phyloP scores from a whole-genome alignment of 2,797 vertebrate species.

The Pteropus rufus region DNA sequence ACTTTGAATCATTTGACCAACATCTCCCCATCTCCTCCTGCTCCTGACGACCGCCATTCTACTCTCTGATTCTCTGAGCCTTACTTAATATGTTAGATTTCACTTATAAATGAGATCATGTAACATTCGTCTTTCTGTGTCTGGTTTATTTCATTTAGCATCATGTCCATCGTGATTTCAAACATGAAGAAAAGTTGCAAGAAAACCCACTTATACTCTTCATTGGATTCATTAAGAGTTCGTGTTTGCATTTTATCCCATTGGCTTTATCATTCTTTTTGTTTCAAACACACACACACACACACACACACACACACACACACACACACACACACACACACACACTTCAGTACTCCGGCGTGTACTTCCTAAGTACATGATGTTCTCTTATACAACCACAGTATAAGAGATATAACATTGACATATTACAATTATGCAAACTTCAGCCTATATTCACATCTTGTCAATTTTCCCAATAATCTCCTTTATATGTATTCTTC shows the following conservation, averaged over 20 bases:
- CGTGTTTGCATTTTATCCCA: slow-evolving; percentile 13
- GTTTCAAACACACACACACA: background rate
- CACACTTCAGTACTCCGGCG: background rate
- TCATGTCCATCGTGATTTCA: background rate
- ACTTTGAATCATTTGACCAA: background rate
- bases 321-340: background rate
- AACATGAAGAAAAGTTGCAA: slow-evolving; percentile 1
- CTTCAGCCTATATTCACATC: background rate
- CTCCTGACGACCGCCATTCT: background rate
- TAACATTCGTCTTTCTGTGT: background rate
- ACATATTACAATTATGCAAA: background rate
- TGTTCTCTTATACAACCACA: background rate
- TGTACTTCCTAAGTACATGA: background rate
- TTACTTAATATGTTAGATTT: background rate
- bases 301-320: background rate
- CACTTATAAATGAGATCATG: background rate
- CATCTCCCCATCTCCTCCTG: background rate
- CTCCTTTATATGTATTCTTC: background rate
- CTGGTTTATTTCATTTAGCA: background rate
- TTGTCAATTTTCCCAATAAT: background rate
- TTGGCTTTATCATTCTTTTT: background rate
- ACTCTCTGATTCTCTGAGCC: background rate
- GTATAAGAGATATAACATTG: background rate
- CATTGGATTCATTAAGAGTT: background rate
- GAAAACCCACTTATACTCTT: background rate